Base-by-base conservation (phyloP, 1,140 invertebrate species). In the Trialeurodes vaporariorum region DNA sequence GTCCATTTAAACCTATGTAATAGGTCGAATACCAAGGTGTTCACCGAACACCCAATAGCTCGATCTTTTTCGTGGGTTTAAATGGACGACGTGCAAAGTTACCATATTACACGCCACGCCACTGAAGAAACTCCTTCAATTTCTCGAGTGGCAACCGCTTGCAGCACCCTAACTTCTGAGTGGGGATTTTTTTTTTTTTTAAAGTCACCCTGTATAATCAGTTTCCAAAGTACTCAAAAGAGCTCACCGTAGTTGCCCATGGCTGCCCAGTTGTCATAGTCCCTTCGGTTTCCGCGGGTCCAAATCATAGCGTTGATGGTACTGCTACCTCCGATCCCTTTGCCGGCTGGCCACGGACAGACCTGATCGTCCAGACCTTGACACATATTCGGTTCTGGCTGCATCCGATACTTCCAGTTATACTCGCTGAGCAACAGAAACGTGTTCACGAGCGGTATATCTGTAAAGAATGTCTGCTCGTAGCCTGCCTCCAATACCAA, bases 291-390 rank as follows among this genome's bases (percentile, higher is more conserved):
- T 0, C 86, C 86, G 66, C 84, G 75, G 0, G 83, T 78, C 72
- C 86, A 87, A 1, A 85, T 79, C 82, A 86, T 86, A 24, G 78
- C 83, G 74, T 88, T 87, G 26, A 87, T 76, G 11, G 78, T 77
- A 26, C 83, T 85, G 23, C 78, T 80, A 17, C 86, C 86, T 9
- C 90, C 90, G 75, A 88, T 77, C 13, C 80, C 79, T 76, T 82
- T 83, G 2, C 79, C 81, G 63, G 74, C 70, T 5, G 77, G 74
- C 26, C 63, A 62, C 2, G 58, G 22, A 61, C 60, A 67, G 0
- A 59, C 27, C 21, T 62, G 22, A 17, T 27, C 17, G 24, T 68
- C 60, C 80, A 84, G 73, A 83, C 84, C 83, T 17, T 63, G 27
- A 64, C 86, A 86, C 25, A 80, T 77, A 1, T 73, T 73, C 0